Conservation (phyloP, 2,888 invertebrate genomes). For the Sepiola atlantica region DNA sequence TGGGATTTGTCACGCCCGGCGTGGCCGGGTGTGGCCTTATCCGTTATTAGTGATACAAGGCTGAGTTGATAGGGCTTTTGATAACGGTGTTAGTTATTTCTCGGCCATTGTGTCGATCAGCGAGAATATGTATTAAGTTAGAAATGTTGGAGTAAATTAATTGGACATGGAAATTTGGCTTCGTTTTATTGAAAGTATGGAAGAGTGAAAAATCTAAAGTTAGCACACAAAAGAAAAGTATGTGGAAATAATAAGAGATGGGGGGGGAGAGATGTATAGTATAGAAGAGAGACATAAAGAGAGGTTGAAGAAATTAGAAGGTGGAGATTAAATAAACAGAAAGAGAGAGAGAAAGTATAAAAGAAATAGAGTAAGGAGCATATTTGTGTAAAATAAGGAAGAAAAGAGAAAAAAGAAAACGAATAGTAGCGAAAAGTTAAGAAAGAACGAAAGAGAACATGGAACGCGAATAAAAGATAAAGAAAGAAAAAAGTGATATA, state of each 20-base stretch:
- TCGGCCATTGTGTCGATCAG: not conserved
- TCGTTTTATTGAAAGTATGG: not conserved
- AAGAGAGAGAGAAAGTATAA: not conserved
- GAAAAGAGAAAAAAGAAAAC: not conserved
- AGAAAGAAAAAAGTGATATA: no score
- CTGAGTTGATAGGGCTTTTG: not conserved
- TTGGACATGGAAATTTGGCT: not conserved
- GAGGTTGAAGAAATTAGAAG: not conserved
- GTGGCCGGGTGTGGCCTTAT: not conserved
- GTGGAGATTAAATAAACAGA: not conserved
- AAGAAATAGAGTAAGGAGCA: not conserved
- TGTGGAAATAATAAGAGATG: not conserved
- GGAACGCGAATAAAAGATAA: no score
- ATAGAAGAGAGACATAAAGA: not conserved
- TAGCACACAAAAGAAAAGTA: no score
- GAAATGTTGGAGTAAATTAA: not conserved
- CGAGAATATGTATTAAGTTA: not conserved
- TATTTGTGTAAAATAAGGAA: not conserved
- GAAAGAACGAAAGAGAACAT: no score
- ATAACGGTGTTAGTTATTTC: not conserved
- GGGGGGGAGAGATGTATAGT: not conserved
- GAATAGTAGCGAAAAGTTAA: no score
- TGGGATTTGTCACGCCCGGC: not conserved
- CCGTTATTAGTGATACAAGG: not conserved
- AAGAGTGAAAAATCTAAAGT: not conserved